These are phyloP conservation scores for Rhopilema esculentum DNA, from an alignment of 30 jellyfish, hydroid and myxozoan genomes.

Conservation along the genomic window DNA sequence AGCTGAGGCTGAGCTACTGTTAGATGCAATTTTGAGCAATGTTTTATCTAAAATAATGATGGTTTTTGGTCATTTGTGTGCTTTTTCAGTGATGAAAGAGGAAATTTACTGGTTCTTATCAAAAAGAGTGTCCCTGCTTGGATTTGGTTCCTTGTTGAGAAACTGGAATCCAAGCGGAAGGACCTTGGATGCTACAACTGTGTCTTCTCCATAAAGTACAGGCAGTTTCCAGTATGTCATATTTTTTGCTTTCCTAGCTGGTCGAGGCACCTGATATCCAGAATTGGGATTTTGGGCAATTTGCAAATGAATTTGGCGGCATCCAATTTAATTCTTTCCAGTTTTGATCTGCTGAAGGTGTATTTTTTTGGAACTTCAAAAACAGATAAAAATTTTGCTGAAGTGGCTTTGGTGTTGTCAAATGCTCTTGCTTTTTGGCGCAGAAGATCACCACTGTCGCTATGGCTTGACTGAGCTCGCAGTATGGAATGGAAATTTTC, in stretches of 20 bases:
- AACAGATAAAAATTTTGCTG: neutral
- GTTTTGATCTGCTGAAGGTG: neutral
- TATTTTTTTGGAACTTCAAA: conserved; percentile 5
- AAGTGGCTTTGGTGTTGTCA: neutral
- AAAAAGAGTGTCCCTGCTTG: conserved; percentile 1
- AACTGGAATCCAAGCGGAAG: conserved; percentile 29
- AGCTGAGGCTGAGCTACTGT: neutral
- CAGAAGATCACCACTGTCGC: conserved; percentile 8
- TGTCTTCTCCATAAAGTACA: conserved; percentile 19
- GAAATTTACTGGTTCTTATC: conserved; percentile 1
- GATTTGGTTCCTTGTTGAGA: conserved; percentile 18
- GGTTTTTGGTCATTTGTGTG: neutral
- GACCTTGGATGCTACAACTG: conserved; percentile 23
- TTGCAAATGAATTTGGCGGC: conserved; percentile 12
- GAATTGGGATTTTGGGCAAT: neutral
- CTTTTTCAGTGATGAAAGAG: neutral
- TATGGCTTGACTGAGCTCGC: conserved; percentile 8
- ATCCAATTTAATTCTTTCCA: neutral
- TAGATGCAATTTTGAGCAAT: neutral
- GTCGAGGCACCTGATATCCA: conserved; percentile 14
- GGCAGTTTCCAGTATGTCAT: conserved; percentile 22
- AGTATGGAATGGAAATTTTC: conserved; percentile 10
- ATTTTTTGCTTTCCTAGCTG: conserved; percentile 4
- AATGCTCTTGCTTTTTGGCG: conserved; percentile 20
- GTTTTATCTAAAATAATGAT: neutral